Base-by-base conservation (phyloP, 2,888 invertebrate species). In the Mellilla xanthometata region DNA sequence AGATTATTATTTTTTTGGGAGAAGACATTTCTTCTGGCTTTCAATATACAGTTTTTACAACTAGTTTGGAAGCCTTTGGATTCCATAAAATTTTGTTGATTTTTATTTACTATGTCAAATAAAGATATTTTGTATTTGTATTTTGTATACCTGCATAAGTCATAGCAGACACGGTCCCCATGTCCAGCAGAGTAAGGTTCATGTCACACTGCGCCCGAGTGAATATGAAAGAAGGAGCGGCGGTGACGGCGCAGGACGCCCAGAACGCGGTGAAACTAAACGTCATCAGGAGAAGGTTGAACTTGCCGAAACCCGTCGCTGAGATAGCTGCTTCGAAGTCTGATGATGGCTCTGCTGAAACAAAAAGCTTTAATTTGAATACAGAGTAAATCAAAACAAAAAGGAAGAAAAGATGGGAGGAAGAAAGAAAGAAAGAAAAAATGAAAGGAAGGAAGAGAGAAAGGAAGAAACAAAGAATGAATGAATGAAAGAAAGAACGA, bases 171-270 rank as follows among this genome's bases (percentile, higher is more conserved):
- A 95, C 78, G 0, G 93, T 81, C 2, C 95, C 95, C 86, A 95
- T 95, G 34, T 94, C 92, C 15, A 93, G 67, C 7, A 94, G 76
- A 0, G 92, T 91, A 27, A 95, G 82, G 27, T 92, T 76, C 61
- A 96, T 91, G 63, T 95, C 94, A 62, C 95, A 95, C 71, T 94
- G 93, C 0, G 95, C 94, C 24, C 92, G 91, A 0, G 95, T 94
- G 68, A 95, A 90, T 58, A 95, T 92, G 68, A 93, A 95, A 0
- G 95, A 93, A 62, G 93, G 91, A 1, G 93, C 92, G 0, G 34
- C 94, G 42, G 94, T 93, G 65, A 94, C 94, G 49, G 94, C 94
- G 12, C 93, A 91, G 6, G 92, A 91, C 4, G 93, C 91, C 90
- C 93, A 93, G 64, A 92, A 93, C 22, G 93, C 92, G 0, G 94